Conservation (phyloP, 1,140 invertebrate genomes). For the Zaprionus ornatus region DNA sequence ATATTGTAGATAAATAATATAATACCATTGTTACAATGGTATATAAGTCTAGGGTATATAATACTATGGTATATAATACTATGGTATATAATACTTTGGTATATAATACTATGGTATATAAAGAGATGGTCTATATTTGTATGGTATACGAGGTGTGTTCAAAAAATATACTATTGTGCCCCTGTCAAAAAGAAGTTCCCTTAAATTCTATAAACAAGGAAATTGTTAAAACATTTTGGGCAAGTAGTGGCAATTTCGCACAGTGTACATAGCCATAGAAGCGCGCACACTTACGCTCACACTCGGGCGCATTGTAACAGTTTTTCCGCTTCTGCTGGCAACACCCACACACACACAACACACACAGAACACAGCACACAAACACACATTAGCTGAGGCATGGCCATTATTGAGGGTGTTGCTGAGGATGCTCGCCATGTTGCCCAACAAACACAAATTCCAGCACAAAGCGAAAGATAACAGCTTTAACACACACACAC, state of each 20-base stretch:
- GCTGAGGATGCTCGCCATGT: conserved; percentile 76
- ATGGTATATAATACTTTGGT: no score
- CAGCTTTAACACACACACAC: conserved; percentile 45
- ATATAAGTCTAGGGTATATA: no score
- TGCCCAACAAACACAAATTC: conserved; percentile 81
- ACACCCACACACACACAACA: conserved; percentile 41
- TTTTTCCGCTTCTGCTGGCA: conserved; percentile 64
- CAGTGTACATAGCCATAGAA: conserved; percentile 24
- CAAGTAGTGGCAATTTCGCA: background rate
- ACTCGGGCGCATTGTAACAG: conserved; percentile 32
- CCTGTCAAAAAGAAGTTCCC: no score
- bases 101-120: no score
- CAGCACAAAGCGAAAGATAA: conserved; percentile 69
- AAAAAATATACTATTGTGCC: background rate
- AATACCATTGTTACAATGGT: no score
- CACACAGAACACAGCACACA: conserved; percentile 26
- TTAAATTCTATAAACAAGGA: no score
- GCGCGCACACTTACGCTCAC: background rate
- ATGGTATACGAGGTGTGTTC: no score
- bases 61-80: no score
- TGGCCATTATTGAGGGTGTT: conserved; percentile 76
- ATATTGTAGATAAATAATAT: no score
- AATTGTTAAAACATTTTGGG: background rate
- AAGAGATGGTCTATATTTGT: no score
- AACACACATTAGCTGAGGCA: conserved; percentile 47